phyloP scores from a whole-genome alignment of 2,113 vertebrate genomes.

The Piprites chloris region DNA sequence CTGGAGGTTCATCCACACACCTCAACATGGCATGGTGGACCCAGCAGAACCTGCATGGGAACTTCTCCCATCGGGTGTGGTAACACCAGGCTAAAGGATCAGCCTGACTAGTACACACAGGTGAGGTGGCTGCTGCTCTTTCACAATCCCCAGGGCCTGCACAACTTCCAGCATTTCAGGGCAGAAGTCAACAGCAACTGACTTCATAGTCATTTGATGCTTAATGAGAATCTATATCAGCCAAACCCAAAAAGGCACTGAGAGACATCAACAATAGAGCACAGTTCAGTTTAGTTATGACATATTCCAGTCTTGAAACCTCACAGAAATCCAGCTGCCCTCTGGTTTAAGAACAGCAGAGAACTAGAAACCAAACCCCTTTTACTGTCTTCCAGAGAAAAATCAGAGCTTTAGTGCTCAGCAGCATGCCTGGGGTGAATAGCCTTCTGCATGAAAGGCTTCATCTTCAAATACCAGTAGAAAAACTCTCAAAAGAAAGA shows the following conservation, averaged over 20 bases:
- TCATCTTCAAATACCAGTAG: neutral
- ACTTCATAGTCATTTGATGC: neutral
- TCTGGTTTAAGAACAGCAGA: neutral
- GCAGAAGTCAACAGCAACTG: neutral
- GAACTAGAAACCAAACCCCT: neutral
- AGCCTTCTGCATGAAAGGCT: neutral
- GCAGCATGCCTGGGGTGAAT: neutral
- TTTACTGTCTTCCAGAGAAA: neutral
- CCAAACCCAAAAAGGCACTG: neutral
- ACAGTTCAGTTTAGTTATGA: neutral
- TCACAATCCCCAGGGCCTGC: neutral
- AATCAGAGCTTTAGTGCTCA: neutral
- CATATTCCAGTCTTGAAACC: neutral
- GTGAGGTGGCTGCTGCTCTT: neutral
- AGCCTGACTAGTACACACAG: neutral
- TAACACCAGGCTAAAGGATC: neutral
- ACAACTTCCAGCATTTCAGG: neutral
- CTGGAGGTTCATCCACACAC: neutral
- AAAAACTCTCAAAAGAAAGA: neutral
- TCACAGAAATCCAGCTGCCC: neutral
- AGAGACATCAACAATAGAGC: neutral
- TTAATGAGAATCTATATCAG: neutral
- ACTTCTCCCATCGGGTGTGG: neutral
- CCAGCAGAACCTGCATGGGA: neutral
- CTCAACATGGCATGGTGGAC: fast-evolving